Percentiles rank a stretch among this genome's conserved stretches.
Evolutionary conservation across 2,797 vertebrate genomes (phyloP).

Genomic region (Echeneis naucrates): DNA sequence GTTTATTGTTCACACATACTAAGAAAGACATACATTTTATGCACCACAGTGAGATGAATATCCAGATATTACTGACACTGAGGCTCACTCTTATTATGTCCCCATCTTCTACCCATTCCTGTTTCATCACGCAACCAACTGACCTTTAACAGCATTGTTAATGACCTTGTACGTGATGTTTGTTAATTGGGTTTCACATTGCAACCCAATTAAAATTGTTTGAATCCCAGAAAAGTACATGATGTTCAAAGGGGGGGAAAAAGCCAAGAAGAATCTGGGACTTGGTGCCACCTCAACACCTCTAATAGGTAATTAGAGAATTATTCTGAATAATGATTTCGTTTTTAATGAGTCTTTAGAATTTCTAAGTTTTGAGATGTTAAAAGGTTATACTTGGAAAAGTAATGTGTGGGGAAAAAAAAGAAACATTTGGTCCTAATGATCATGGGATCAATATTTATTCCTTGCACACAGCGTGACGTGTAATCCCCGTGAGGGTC

Average conservation of each 20-base stretch:
- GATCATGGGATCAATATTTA: slow-evolving; percentile 11
- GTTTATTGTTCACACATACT: slow-evolving; percentile 5
- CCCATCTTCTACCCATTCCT: slow-evolving; percentile 1
- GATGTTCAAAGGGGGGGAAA: slow-evolving; percentile 6
- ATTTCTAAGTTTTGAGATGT: background rate
- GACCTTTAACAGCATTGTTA: slow-evolving; percentile 24
- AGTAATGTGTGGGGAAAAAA: background rate
- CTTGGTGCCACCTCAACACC: slow-evolving; percentile 57
- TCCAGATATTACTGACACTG: slow-evolving; percentile 31
- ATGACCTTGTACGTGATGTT: slow-evolving; percentile 68
- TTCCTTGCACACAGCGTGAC: slow-evolving; percentile 34
- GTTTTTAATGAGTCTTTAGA: slow-evolving; percentile 1
- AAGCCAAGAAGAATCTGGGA: slow-evolving; percentile 45
- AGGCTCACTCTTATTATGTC: slow-evolving; percentile 23
- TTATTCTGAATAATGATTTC: background rate
- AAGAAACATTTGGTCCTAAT: slow-evolving; percentile 10
- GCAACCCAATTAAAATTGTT: slow-evolving; percentile 72
- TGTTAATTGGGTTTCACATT: slow-evolving; percentile 74
- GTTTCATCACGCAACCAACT: background rate
- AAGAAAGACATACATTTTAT: background rate
- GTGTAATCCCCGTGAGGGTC: slow-evolving; percentile 35
- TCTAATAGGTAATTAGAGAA: slow-evolving; percentile 22
- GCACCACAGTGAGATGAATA: slow-evolving; percentile 14
- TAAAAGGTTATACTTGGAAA: background rate
- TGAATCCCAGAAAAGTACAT: slow-evolving; percentile 45